These are phyloP conservation scores for Bubo bubo DNA, from an alignment of 2,113 vertebrate species.

Conservation along the genomic window DNA sequence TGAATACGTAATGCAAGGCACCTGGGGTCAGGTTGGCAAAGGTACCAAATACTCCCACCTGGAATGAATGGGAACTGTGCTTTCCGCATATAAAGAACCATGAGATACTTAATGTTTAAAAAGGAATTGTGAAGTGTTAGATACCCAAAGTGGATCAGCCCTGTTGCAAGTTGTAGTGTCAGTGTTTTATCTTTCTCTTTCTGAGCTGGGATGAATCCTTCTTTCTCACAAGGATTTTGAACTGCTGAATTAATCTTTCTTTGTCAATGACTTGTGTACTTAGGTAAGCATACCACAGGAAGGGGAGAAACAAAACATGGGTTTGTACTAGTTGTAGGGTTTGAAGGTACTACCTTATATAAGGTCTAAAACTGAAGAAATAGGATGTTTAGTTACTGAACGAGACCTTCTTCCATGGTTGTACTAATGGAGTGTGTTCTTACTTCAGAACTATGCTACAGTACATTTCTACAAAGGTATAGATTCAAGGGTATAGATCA, in stretches of 20 bases:
- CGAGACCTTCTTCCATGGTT: background rate
- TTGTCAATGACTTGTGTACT: background rate
- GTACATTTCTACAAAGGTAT: background rate
- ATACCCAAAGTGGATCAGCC: background rate
- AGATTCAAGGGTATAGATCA: background rate
- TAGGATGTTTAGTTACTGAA: background rate
- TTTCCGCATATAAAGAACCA: conserved; percentile 3
- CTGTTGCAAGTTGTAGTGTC: background rate
- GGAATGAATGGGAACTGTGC: background rate
- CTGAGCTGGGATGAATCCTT: background rate
- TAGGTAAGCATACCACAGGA: background rate
- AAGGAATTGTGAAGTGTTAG: background rate
- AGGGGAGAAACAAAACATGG: background rate
- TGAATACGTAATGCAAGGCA: conserved; percentile 42
- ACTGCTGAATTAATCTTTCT: background rate
- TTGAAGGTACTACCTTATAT: background rate
- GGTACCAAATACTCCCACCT: conserved; percentile 28
- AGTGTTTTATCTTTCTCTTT: background rate
- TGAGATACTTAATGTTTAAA: background rate
- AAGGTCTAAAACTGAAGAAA: background rate
- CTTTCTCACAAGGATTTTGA: background rate
- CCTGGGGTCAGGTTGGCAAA: conserved; percentile 36
- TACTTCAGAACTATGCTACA: background rate
- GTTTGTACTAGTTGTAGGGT: background rate
- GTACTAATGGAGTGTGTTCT: rapidly evolving